phyloP scores from a whole-genome alignment of 2,888 invertebrate genomes.

The Muscina levida region DNA sequence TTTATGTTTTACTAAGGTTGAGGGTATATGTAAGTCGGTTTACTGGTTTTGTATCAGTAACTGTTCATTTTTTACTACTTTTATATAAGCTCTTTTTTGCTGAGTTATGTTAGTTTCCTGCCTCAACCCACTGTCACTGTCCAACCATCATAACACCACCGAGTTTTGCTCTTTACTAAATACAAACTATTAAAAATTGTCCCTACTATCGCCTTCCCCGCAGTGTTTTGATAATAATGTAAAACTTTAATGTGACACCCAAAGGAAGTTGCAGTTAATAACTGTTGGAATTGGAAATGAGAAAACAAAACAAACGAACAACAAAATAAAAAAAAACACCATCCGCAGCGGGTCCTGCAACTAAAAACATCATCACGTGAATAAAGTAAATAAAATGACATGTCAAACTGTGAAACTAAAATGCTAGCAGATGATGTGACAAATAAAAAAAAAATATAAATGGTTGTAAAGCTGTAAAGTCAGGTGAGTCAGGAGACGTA shows the following conservation, averaged over 20 bases:
- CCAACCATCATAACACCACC: too few relatives aligned
- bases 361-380: too few relatives aligned
- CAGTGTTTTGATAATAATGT: conserved; percentile 22
- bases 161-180: too few relatives aligned
- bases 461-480: too few relatives aligned
- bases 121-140: too few relatives aligned
- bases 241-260: conserved; percentile 35
- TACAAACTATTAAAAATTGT: too few relatives aligned
- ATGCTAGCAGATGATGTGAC: background rate
- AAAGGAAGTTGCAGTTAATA: conserved; percentile 42
- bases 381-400: background rate
- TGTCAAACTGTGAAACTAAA: conserved; percentile 8
- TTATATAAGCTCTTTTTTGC: too few relatives aligned
- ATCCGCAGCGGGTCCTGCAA: background rate
- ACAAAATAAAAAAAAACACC: background rate
- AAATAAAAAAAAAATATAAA: background rate
- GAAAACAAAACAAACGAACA: background rate
- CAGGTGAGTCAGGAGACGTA: background rate
- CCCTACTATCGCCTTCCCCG: background rate
- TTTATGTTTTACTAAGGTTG: too few relatives aligned
- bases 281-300: conserved; percentile 33
- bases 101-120: too few relatives aligned
- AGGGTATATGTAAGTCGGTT: too few relatives aligned
- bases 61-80: too few relatives aligned
- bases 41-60: too few relatives aligned